Evolutionary conservation across 2,888 invertebrate genomes (phyloP), one percentile per base, ranked within the genome.

Genomic region (Gymnoscelis rufifasciata): DNA sequence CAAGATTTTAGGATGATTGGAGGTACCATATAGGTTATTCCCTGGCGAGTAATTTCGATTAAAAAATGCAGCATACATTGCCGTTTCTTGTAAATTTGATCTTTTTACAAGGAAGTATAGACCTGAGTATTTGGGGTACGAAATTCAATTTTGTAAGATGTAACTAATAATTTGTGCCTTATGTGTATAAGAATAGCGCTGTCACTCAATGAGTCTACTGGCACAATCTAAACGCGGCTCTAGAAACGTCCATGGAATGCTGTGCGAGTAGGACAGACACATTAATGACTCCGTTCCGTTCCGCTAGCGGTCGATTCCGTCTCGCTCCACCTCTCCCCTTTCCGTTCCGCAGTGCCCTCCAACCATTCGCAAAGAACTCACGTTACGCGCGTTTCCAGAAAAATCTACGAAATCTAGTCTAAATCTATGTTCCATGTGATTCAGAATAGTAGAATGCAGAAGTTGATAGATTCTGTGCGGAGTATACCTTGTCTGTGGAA

Each of bases 261-360:
- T n/a, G n/a, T 15, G 31, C 31, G 14, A 15, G 6, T 1, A 13
- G 10, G 14, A 33, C 31, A 13, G 31, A 33, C n/a, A 14, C 31
- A 33, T 33, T 33, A 33, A 33, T 33, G 31, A 14, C 31, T 33
- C 13, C 31, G 31, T 33, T 33, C 31, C 6, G 19, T 5, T 26
- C 8, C 31, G 31, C n/a, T 31, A 31, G 14, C 31, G 31, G 6
- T 33, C 31, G 31, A 33, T 15, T 7, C 31, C n/a, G 10, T 14
- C 4, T 10, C 31, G n/a, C 31, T 8, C 31, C 13, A 2, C 31
- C 14, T 14, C 4, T 33, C 31, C 31, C 31, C 15, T 10, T 14
- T 15, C 15, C n/a, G 4, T 8, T 15, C 31, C 14, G 3, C 15
- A 33, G 31, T 33, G n/a, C 5, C 14, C 14, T 33, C 15, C n/a